Evolutionary conservation across 2,113 vertebrate genomes (phyloP), one percentile per base, ranked within the genome.

Genomic region (Erythrolamprus reginae): DNA sequence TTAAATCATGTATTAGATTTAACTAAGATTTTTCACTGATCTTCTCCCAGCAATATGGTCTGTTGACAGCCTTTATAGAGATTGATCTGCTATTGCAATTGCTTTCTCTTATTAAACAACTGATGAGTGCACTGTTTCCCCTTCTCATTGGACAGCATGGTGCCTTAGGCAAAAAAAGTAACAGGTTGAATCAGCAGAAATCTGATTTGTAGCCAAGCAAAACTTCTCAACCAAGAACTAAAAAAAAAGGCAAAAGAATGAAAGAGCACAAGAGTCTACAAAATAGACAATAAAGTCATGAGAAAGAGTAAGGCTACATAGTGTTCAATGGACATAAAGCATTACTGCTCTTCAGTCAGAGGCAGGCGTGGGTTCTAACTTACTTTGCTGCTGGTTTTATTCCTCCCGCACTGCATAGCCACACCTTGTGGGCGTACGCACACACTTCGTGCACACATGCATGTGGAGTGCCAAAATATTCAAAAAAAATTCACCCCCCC

Each of bases 131-230:
- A 87, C 45, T 92, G 92, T 45, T 89, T 91, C 55, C 13, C 61
- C 55, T 90, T 87, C 45, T 94, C 7, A 56, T 77, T 52, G 47
- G 26, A 58, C 4, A 90, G 84, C 50, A 52, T 86, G 85, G 7
- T 61, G 42, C 58, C 84, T 51, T 58, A 53, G 50, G 24, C 87
- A 85, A 89, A 92, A 19, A 61, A 87, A 42, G 2, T 38, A n/a
- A n/a, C 23, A 82, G 50, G 26, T 52, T 42, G 10, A 21, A 94
- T 92, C 90, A 94, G 82, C 3, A 90, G 89, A 95, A 95, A n/a
- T 10, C 61, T 87, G 19, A 83, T n/a, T 56, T 33, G 13, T 3
- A 87, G 82, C 42, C 52, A 55, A 53, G 84, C 42, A 61, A 13
- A 8, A 15, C 48, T 92, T 91, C 89, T 45, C 5, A 24, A 45